These are phyloP conservation scores for Ormia ochracea DNA, from an alignment of 2,888 invertebrate species.

Conservation along the genomic window DNA sequence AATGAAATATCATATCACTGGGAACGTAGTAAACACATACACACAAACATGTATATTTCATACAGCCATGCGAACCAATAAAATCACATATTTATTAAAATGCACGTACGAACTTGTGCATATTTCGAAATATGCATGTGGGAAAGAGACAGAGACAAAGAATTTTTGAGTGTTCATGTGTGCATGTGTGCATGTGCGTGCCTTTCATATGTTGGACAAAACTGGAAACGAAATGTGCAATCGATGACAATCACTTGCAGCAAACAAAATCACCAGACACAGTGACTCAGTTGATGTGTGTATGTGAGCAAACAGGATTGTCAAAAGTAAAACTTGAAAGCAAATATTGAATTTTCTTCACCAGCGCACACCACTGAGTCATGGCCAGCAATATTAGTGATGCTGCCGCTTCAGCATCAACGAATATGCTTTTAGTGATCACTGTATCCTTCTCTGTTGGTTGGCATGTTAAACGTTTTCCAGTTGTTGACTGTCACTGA, in stretches of 20 bases:
- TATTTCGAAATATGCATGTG: not conserved
- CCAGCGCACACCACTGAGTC: constrained; percentile 21
- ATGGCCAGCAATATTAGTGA: constrained; percentile 35
- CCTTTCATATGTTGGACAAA: constrained; percentile 52
- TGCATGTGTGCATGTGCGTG: not conserved
- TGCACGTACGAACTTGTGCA: constrained; percentile 23
- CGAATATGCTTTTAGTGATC: constrained; percentile 9
- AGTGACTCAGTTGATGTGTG: not conserved
- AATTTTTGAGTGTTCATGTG: not conserved
- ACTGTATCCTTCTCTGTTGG: not conserved
- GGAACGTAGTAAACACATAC: constrained; percentile 21
- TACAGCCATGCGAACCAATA: not conserved
- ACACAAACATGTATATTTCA: not conserved
- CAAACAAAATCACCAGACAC: constrained; percentile 17
- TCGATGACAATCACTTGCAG: constrained; percentile 61
- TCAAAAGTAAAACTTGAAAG: constrained; percentile 60
- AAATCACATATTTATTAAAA: constrained; percentile 23
- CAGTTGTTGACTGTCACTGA: not conserved
- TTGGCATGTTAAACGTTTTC: not conserved
- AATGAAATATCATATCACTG: constrained; percentile 62
- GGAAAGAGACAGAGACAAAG: not conserved
- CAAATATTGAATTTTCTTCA: constrained; percentile 56
- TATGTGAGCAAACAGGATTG: constrained; percentile 10
- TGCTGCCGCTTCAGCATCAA: not conserved
- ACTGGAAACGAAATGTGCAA: constrained; percentile 61